Evolutionary conservation across 2,888 invertebrate genomes (phyloP).

Genomic region (Abrostola tripartita): DNA sequence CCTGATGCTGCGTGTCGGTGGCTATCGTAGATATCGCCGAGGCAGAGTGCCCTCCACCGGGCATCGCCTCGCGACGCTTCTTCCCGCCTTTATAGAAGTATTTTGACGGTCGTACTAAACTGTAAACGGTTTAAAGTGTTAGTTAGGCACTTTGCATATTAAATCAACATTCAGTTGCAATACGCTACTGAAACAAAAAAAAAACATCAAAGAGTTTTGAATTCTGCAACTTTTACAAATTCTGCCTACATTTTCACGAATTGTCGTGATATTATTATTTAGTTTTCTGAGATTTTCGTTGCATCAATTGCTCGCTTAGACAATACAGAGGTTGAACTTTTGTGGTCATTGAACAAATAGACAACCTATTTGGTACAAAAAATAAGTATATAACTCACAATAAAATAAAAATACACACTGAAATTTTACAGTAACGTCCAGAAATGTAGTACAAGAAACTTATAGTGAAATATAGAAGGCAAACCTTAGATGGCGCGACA

Average conservation of each 20-base stretch:
- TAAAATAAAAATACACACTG: conserved; percentile 10
- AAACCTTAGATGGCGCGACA: conserved; percentile 52
- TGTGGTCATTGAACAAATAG: no score
- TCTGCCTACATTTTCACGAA: no score
- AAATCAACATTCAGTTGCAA: background rate
- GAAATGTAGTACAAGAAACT: conserved; percentile 5
- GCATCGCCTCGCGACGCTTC: conserved; percentile 81
- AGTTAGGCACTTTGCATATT: background rate
- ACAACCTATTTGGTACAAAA: background rate
- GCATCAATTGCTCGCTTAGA: no score
- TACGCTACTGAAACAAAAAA: no score
- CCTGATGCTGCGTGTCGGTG: conserved; percentile 94
- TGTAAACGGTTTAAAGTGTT: conserved; percentile 53
- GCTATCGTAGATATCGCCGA: conserved; percentile 88
- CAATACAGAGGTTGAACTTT: no score
- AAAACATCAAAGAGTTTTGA: no score
- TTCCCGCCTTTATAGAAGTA: conserved; percentile 84
- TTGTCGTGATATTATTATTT: no score
- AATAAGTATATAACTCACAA: background rate
- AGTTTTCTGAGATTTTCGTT: no score
- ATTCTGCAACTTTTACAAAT: no score
- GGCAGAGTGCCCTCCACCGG: conserved; percentile 71
- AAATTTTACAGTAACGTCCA: conserved; percentile 9
- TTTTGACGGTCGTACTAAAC: conserved; percentile 83
- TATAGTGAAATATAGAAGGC: conserved; percentile 49